Percentiles rank a stretch among this genome's conserved stretches.
These are phyloP conservation scores for Meloe dianella DNA, from an alignment of 2,888 invertebrate genomes.

Conservation along the genomic window DNA sequence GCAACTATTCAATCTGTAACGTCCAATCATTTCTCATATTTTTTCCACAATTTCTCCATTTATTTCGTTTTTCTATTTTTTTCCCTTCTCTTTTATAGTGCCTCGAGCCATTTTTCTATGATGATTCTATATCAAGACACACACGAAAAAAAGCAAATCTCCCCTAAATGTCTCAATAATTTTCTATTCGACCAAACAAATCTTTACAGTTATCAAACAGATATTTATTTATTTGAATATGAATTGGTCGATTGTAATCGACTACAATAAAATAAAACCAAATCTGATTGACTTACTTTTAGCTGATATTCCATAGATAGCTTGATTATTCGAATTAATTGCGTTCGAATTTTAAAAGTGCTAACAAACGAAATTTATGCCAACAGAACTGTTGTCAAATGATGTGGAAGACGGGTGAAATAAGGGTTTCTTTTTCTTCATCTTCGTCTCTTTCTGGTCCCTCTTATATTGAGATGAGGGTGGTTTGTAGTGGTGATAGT, in stretches of 20 bases:
- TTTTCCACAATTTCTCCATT: slow-evolving; percentile 13
- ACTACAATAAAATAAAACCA: no score
- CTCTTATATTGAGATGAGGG: no score
- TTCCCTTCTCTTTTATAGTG: background rate
- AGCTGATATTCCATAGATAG: no score
- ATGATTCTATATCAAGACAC: background rate
- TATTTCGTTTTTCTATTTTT: slow-evolving; percentile 2
- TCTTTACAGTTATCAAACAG: no score
- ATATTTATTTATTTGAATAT: no score
- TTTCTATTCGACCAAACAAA: no score
- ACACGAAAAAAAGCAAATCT: background rate
- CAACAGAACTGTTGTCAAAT: no score
- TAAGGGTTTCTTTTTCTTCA: background rate
- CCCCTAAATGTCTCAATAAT: no score
- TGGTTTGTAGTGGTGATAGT: background rate
- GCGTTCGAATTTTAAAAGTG: background rate
- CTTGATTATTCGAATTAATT: background rate
- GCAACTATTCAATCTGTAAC: slow-evolving; percentile 26
- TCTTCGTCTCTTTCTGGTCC: no score
- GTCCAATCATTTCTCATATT: slow-evolving; percentile 17
- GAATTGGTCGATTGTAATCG: no score
- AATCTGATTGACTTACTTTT: no score
- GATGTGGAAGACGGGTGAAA: background rate
- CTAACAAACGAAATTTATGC: no score
- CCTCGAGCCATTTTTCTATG: background rate